Base-by-base conservation (phyloP, 2,888 invertebrate species). In the Drosophila setosimentum region DNA sequence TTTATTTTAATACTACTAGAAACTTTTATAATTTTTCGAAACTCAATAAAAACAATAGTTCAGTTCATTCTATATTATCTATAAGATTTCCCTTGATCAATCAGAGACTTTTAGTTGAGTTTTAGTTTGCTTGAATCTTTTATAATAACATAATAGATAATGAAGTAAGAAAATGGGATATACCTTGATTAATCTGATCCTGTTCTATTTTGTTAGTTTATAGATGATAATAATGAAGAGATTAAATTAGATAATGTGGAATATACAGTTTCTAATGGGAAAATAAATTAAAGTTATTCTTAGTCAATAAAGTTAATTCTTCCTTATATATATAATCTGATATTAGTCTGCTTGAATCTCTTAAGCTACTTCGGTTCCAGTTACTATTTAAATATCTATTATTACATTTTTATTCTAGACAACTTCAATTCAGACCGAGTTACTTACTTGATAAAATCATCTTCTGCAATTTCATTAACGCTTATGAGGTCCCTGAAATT, bases 11-110 rank as follows among this genome's bases (percentile, higher is more conserved):
- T 45, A 16, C 24, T 0, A 16, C 0, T 2, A 45, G 1, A 45
- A 13, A 2, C 2, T 11, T 6, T 8, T 0, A 8, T n/a, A 0
- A 1, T 2, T 3, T 4, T 21, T 6, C 21, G 0, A 42, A 21
- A 3, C n/a, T 42, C 2, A 0, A 2, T 21, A 0, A 21, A n/a
- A 42, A 21, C n/a, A 21, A 3, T 37, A 37, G 37, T 3, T 8
- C 0, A 8, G n/a, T 37, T 37, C 2, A 4, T 37, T n/a, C 3
- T 11, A n/a, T n/a, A 35, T 35, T 6, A 35, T 35, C 2, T 35
- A 7, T 3, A 7, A n/a, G 37, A 37, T 37, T 37, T 37, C 0
- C 1, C n/a, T 3, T 4, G 0, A 8, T 37, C 1, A 0, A 7
- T 37, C 18, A 8, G 18, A 1, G 18, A 18, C 8, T n/a, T n/a